These are phyloP conservation scores for Dolichopus griseipennis DNA, from an alignment of 2,888 invertebrate species.

Conservation along the genomic window DNA sequence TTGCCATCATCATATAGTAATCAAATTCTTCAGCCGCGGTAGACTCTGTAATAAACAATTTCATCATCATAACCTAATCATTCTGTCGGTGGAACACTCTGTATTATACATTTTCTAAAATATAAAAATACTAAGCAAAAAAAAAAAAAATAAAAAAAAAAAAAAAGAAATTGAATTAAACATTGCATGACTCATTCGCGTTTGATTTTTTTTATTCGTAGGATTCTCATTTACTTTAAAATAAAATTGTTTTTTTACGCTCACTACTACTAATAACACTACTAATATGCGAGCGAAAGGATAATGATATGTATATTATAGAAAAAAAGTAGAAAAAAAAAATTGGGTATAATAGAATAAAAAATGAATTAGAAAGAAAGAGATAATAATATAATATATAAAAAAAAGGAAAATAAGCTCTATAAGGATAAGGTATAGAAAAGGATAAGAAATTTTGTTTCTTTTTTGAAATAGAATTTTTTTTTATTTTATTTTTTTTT, in stretches of 20 bases:
- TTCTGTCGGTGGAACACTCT: too few species aligned
- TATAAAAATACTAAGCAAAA: neutral
- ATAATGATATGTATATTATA: neutral
- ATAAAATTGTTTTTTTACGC: too few species aligned
- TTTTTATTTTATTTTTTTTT: neutral
- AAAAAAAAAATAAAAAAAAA: neutral
- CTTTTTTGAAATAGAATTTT: neutral
- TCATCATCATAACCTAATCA: too few species aligned
- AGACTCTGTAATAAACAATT: too few species aligned
- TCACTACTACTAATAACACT: too few species aligned
- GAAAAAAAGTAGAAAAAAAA: neutral
- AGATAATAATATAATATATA: neutral
- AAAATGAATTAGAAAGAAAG: neutral
- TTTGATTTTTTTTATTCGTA: neutral
- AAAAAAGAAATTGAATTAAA: neutral
- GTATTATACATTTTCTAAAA: too few species aligned
- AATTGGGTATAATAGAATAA: neutral
- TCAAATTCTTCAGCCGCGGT: too few species aligned
- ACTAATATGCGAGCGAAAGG: neutral
- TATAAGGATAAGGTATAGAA: neutral
- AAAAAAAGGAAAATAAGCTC: neutral
- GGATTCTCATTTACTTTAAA: too few species aligned
- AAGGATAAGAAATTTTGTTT: neutral
- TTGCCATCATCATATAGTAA: too few species aligned
- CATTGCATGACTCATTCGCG: slow-evolving; percentile 4